Conservation (phyloP, 2,113 vertebrate genomes). For the Potamarius usumacintae region DNA sequence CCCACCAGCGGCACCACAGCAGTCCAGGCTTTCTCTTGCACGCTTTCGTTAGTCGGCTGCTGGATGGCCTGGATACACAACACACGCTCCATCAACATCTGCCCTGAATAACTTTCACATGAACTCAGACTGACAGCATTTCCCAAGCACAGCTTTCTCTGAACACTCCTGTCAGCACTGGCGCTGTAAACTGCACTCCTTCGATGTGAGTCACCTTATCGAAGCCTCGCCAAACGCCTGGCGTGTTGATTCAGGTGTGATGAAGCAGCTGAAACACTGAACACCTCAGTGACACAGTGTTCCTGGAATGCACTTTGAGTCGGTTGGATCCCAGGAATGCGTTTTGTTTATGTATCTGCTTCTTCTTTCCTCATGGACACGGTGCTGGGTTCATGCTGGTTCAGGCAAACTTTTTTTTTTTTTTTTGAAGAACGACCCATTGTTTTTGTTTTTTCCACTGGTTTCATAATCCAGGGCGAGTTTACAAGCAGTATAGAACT, state of each 20-base stretch:
- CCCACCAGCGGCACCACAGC: conserved; percentile 92
- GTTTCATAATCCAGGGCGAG: neutral
- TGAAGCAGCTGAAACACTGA: neutral
- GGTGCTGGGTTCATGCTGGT: neutral
- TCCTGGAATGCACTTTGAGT: neutral
- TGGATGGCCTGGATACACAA: conserved; percentile 85
- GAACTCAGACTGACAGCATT: neutral
- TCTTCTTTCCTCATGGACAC: neutral
- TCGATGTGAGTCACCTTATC: neutral
- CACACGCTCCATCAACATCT: neutral
- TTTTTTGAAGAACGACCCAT: neutral
- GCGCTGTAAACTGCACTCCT: neutral
- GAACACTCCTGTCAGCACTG: neutral
- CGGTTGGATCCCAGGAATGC: neutral
- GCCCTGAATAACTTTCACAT: neutral
- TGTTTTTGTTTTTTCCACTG: neutral
- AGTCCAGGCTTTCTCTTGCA: conserved; percentile 91
- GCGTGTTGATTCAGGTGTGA: neutral
- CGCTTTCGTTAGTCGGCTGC: conserved; percentile 82
- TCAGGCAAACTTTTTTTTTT: neutral
- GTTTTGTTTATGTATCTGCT: neutral
- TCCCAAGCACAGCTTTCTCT: neutral
- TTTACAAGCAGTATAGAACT: conserved; percentile 1
- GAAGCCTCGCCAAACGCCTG: neutral
- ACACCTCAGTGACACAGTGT: neutral